Evolutionary conservation across 2,797 vertebrate genomes (phyloP).

Genomic region (Macroramphosus scolopax): DNA sequence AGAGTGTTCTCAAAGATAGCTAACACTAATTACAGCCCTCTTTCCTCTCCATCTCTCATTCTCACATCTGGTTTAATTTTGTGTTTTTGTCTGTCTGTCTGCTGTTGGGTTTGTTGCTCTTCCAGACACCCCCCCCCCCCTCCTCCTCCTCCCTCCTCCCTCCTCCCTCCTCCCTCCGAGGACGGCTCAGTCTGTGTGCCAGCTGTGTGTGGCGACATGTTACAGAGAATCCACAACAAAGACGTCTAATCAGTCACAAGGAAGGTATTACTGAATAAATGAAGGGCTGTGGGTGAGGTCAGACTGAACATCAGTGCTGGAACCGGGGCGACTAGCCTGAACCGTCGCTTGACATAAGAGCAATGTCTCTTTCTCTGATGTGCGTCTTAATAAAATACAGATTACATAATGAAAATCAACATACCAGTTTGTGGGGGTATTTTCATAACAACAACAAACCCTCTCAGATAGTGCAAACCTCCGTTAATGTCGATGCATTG

Average conservation of each 20-base stretch:
- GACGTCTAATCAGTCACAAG: conserved; percentile 28
- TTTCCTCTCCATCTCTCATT: conserved; percentile 40
- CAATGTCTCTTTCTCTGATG: too few relatives aligned
- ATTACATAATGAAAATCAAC: too few relatives aligned
- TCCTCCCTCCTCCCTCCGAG: too few relatives aligned
- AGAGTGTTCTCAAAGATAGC: conserved; percentile 47
- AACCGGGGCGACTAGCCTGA: not conserved
- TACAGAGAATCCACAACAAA: conserved; percentile 17
- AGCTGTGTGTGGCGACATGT: conserved; percentile 31
- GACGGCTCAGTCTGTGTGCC: conserved; percentile 31
- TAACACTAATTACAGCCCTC: conserved; percentile 53
- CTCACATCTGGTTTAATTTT: conserved; percentile 63
- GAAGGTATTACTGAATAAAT: conserved; percentile 38
- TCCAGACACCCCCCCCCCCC: conserved; percentile 15
- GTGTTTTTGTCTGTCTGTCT: conserved; percentile 22
- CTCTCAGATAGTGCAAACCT: too few relatives aligned
- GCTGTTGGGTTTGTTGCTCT: conserved; percentile 29
- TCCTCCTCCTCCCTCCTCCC: too few relatives aligned
- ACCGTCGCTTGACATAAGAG: not conserved
- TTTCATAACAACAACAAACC: too few relatives aligned
- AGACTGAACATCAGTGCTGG: not conserved
- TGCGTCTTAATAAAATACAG: too few relatives aligned
- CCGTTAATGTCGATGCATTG: too few relatives aligned
- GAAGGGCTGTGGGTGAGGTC: conserved; percentile 12
- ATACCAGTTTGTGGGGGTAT: too few relatives aligned